Percentiles rank a stretch among this genome's conserved stretches.
These are phyloP conservation scores for Sminthurides aquaticus DNA, from an alignment of 2,888 invertebrate genomes.

Conservation along the genomic window DNA sequence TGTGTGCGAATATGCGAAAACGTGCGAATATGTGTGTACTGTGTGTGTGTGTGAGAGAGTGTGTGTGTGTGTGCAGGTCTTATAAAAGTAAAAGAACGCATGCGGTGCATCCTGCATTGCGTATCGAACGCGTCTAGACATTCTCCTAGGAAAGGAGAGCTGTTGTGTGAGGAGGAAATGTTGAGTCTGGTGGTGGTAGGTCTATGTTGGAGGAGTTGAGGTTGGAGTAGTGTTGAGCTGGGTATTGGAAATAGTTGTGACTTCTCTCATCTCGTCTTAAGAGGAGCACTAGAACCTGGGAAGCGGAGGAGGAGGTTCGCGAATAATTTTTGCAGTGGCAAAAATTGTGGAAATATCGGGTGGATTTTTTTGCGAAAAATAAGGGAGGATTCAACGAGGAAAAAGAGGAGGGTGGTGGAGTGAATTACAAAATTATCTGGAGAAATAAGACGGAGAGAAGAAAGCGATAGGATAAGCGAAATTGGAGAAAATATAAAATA, in stretches of 20 bases:
- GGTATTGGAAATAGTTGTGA: neutral
- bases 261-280: neutral
- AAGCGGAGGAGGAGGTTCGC: constrained; percentile 8
- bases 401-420: no score
- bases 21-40: neutral
- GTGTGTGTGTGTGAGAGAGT: constrained; percentile 6
- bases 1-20: constrained; percentile 3
- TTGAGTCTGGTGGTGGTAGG: constrained; percentile 3
- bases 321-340: neutral
- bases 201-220: constrained; percentile 4
- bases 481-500: no score
- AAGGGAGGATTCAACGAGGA: no score
- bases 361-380: no score
- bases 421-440: no score
- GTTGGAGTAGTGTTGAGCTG: constrained; percentile 1
- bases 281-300: neutral
- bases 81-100: constrained; percentile 24
- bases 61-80: constrained; percentile 17
- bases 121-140: constrained; percentile 23
- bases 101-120: constrained; percentile 25
- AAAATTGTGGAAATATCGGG: neutral
- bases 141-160: constrained; percentile 16
- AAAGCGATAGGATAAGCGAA: no score
- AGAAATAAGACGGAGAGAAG: no score
- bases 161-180: constrained; percentile 1